phyloP scores from a whole-genome alignment of 1,140 invertebrate genomes.

The Diorhabda carinulata region DNA sequence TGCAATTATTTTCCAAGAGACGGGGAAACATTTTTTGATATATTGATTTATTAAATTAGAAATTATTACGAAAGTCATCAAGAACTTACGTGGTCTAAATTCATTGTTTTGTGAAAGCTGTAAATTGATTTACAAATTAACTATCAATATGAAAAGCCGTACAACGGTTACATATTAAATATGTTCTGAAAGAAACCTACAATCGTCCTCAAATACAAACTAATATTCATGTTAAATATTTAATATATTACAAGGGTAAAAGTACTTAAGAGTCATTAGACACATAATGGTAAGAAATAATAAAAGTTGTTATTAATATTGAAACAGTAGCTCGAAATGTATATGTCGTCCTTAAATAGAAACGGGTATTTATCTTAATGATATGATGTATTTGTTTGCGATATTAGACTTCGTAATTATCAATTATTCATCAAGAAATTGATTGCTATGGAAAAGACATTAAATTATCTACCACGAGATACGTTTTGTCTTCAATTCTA shows the following conservation, averaged over 20 bases:
- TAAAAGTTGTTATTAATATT: conserved; percentile 9
- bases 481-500: background rate
- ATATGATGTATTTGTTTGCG: conserved; percentile 19
- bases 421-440: conserved; percentile 14
- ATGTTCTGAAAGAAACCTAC: background rate
- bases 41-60: too few relatives aligned
- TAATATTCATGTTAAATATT: conserved; percentile 1
- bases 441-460: conserved; percentile 5
- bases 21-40: too few relatives aligned
- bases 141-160: too few relatives aligned
- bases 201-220: background rate
- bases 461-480: background rate
- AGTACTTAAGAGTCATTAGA: conserved; percentile 16
- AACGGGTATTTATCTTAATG: conserved; percentile 16
- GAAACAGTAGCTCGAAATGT: conserved; percentile 6
- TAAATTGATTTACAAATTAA: too few relatives aligned
- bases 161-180: too few relatives aligned
- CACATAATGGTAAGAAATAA: conserved; percentile 16
- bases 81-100: too few relatives aligned
- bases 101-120: too few relatives aligned
- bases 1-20: too few relatives aligned
- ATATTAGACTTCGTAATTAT: conserved; percentile 16
- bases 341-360: conserved; percentile 11
- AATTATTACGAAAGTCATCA: too few relatives aligned
- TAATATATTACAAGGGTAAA: conserved; percentile 6